phyloP scores from a whole-genome alignment of 2,888 invertebrate genomes.

The Hermaeophaga mercurialis region DNA sequence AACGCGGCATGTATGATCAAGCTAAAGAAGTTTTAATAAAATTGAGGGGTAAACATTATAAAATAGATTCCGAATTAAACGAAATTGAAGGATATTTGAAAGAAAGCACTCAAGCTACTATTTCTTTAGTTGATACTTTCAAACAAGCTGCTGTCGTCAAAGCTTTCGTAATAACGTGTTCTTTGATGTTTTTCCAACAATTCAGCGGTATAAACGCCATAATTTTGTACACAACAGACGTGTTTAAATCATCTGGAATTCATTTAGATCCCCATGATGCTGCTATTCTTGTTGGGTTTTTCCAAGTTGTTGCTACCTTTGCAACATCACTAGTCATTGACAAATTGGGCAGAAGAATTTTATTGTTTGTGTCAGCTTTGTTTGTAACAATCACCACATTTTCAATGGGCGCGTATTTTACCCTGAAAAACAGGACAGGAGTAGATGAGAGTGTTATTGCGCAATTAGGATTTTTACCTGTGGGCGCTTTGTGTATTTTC shows the following conservation, averaged over 20 bases:
- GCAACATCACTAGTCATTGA: slow-evolving; percentile 80
- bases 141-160: slow-evolving; percentile 51
- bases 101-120: slow-evolving; percentile 38
- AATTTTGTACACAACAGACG: slow-evolving; percentile 77
- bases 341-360: slow-evolving; percentile 75
- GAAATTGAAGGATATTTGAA: slow-evolving; percentile 59
- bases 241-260: slow-evolving; percentile 72
- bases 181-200: slow-evolving; percentile 90
- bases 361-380: slow-evolving; percentile 73
- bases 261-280: slow-evolving; percentile 64
- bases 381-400: slow-evolving; percentile 73
- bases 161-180: slow-evolving; percentile 73
- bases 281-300: slow-evolving; percentile 81
- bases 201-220: slow-evolving; percentile 83
- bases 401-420: slow-evolving; percentile 75
- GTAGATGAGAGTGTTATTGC: slow-evolving; percentile 57
- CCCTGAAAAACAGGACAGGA: slow-evolving; percentile 54
- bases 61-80: slow-evolving; percentile 68
- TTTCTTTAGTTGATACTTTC: slow-evolving; percentile 41
- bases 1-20: slow-evolving; percentile 66
- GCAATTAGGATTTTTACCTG: slow-evolving; percentile 74
- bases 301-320: slow-evolving; percentile 80
- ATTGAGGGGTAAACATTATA: slow-evolving; percentile 74
- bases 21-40: slow-evolving; percentile 72
- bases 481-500: slow-evolving; percentile 75